phyloP scores from a whole-genome alignment of 2,797 vertebrate species.

The Melanotaenia trifasciata region DNA sequence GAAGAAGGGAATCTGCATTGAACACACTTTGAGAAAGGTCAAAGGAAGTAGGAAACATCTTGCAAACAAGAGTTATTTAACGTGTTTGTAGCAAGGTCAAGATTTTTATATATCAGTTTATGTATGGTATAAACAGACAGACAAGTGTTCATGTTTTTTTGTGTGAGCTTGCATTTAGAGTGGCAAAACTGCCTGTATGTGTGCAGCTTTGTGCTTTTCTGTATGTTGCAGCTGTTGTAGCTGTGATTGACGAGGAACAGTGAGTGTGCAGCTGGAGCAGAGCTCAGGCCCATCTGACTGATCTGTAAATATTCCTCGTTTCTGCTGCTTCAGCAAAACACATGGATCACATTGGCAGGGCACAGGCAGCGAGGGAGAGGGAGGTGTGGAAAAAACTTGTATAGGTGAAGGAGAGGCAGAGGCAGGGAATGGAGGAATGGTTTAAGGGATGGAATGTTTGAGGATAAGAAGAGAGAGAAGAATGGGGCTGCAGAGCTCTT shows the following conservation, averaged over 20 bases:
- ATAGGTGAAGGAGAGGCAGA: conserved; percentile 25
- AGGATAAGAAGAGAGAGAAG: conserved; percentile 7
- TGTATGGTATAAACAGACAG: neutral
- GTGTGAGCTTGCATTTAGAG: conserved; percentile 1
- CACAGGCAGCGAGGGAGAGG: conserved; percentile 24
- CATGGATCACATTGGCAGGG: conserved; percentile 76
- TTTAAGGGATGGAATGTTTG: conserved; percentile 15
- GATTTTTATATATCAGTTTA: too few species aligned
- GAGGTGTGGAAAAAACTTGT: conserved; percentile 37
- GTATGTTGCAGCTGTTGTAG: conserved; percentile 13
- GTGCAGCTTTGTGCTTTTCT: conserved; percentile 22
- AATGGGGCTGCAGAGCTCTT: conserved; percentile 43
- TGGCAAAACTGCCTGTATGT: conserved; percentile 14
- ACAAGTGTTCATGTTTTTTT: neutral
- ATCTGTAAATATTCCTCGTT: conserved; percentile 84
- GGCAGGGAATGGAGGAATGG: conserved; percentile 16
- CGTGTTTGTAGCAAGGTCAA: too few species aligned
- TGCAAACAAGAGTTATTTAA: neutral
- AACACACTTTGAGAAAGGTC: neutral
- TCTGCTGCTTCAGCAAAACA: conserved; percentile 83
- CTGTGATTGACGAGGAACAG: conserved; percentile 74
- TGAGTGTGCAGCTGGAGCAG: conserved; percentile 56
- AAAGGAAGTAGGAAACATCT: neutral
- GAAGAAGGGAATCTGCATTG: too few species aligned
- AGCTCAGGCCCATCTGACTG: conserved; percentile 72